Base-by-base conservation (phyloP, 2,113 vertebrate species). In the Hiodon tergisus region DNA sequence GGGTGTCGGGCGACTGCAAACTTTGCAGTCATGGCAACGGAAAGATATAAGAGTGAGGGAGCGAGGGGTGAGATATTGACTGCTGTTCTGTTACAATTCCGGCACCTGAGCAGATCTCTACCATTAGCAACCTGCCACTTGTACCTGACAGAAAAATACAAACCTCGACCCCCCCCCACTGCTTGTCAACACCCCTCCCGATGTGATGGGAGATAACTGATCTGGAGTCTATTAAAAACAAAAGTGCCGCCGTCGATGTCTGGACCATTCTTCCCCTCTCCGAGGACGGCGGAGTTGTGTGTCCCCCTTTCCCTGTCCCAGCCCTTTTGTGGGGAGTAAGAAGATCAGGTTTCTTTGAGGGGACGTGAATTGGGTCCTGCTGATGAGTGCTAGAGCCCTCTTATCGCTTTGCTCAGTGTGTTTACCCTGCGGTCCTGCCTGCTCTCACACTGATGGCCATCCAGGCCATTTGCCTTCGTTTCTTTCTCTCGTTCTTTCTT, bases 71-170 rank as follows among this genome's bases (percentile, higher is more conserved):
- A 59, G 58, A 14, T 70, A 70, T 70, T 10, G 51, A 63, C 17
- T 46, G 54, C 52, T 55, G 54, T 17, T 67, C 48, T 69, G 9
- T 53, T 55, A 58, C 67, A 7, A 31, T 46, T 76, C 59, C 60
- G 8, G 50, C 16, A 58, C 50, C 58, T 17, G 62, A 63, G 68
- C 68, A 71, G 50, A 53, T 5, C 17, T 46, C 57, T 46, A 4
- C 57, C 57, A 69, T 75, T 75, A 75, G 66, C 55, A 31, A 69
- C 55, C 75, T 76, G 75, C 55, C 75, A 65, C 67, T 84, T 79
- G 72, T 46, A 67, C 76, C 82, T 77, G 76, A 57, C 85, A 85
- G 83, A 83, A 87, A 86, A 90, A 86, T 82, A 81, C 72, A 81
- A 74, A 74, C 71, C 76, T 55, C 67, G 76, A 13, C 14, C 60